A percentile compares a stretch with the other conserved stretches of the same genome.
Evolutionary conservation across 1,140 invertebrate genomes (phyloP).

Genomic region (Cecropterus lyciades): DNA sequence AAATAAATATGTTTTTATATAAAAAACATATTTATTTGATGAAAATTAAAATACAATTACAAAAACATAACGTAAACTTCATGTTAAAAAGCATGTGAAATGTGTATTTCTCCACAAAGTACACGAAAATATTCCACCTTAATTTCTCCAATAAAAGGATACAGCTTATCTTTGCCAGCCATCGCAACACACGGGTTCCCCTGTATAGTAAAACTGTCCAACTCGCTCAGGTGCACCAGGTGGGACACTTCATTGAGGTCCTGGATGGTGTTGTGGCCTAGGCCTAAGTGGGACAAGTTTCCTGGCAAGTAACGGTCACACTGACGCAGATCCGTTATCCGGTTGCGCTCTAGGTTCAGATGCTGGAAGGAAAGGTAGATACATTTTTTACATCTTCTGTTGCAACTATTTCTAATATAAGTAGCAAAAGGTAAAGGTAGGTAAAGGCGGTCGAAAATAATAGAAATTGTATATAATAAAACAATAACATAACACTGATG

Average conservation of each 20-base stretch:
- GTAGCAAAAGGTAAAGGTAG: too few species aligned
- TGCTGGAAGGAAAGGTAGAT: constrained; percentile 86
- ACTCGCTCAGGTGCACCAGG: constrained; percentile 89
- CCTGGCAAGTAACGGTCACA: constrained; percentile 93
- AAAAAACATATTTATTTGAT: too few species aligned
- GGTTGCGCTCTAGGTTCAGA: constrained; percentile 94
- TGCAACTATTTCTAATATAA: too few species aligned
- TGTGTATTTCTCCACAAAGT: too few species aligned
- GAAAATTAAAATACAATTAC: too few species aligned
- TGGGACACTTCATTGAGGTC: constrained; percentile 95
- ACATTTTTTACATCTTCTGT: not conserved
- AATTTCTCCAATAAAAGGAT: constrained; percentile 85
- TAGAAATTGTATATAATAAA: too few species aligned
- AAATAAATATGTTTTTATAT: too few species aligned
- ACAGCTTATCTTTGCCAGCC: constrained; percentile 87
- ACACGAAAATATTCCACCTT: too few species aligned
- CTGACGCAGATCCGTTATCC: constrained; percentile 91
- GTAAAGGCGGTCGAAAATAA: too few species aligned
- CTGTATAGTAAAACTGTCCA: constrained; percentile 92
- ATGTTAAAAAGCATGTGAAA: too few species aligned
- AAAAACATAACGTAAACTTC: too few species aligned
- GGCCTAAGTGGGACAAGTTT: constrained; percentile 89
- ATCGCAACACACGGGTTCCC: constrained; percentile 94
- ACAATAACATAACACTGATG: too few species aligned
- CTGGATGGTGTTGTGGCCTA: constrained; percentile 93